These are phyloP conservation scores for Tachysurus vachellii DNA, from an alignment of 2,113 vertebrate genomes.

Conservation along the genomic window DNA sequence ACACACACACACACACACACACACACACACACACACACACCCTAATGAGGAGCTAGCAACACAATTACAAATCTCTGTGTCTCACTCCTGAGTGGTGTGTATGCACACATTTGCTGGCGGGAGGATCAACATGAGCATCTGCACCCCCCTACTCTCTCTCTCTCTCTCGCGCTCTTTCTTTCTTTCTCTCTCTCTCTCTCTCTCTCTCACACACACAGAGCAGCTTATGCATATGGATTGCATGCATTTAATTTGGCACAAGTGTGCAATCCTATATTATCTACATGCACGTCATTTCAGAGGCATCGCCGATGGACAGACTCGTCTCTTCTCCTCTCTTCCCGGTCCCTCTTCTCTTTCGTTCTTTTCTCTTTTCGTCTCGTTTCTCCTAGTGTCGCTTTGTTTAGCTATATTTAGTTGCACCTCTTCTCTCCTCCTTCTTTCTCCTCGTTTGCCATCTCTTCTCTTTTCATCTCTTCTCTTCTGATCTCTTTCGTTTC, in stretches of 20 bases:
- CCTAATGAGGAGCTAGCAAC: constrained; percentile 97
- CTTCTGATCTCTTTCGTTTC: neutral
- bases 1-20: constrained; percentile 52
- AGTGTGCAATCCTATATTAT: neutral
- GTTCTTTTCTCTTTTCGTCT: neutral
- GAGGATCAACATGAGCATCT: constrained; percentile 45
- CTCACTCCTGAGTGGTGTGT: constrained; percentile 70
- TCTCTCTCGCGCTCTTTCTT: neutral
- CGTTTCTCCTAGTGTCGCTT: neutral
- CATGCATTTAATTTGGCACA: constrained; percentile 37
- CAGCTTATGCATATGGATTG: constrained; percentile 26
- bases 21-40: constrained; percentile 39
- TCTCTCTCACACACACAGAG: neutral
- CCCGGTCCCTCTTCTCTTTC: constrained; percentile 15
- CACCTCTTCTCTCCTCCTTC: constrained; percentile 43
- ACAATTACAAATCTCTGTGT: constrained; percentile 95
- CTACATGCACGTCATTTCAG: neutral
- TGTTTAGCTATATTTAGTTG: neutral
- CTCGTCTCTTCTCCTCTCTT: constrained; percentile 45
- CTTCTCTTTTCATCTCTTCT: neutral
- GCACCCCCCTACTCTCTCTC: neutral
- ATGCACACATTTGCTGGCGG: constrained; percentile 42
- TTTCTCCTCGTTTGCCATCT: constrained; percentile 39
- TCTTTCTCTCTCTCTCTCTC: neutral
- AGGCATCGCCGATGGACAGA: neutral